Percentiles rank a stretch among this genome's conserved stretches.
Evolutionary conservation across 2,888 invertebrate genomes (phyloP).

Genomic region (Drosophila infuscata): DNA sequence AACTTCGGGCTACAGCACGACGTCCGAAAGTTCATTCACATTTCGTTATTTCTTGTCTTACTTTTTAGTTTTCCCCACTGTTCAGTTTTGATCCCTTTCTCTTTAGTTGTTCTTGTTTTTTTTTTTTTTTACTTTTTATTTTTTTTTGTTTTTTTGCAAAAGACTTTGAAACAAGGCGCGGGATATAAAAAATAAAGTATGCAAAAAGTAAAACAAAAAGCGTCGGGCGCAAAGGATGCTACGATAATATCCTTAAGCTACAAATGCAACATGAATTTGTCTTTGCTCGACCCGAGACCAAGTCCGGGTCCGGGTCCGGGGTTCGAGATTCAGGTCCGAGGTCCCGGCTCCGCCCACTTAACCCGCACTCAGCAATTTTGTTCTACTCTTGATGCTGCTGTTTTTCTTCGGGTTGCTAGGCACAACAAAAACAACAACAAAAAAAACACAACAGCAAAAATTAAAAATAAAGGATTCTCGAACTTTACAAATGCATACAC

Average conservation of each 20-base stretch:
- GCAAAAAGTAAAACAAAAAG: conserved; percentile 73
- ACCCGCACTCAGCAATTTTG: conserved; percentile 52
- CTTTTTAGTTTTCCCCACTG: conserved; percentile 30
- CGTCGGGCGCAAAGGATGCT: conserved; percentile 71
- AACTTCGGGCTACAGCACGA: background rate
- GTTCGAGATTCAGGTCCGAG: conserved; percentile 9
- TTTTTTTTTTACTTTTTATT: conserved; percentile 1
- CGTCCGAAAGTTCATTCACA: background rate
- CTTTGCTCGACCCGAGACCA: conserved; percentile 58
- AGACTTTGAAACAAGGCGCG: conserved; percentile 61
- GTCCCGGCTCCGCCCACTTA: conserved; percentile 27
- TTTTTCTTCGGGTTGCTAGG: conserved; percentile 66
- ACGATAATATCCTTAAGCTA: conserved; percentile 80
- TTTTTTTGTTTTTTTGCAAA: conserved; percentile 30
- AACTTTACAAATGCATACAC: conserved; percentile 82
- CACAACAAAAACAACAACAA: conserved; percentile 18
- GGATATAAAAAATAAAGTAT: conserved; percentile 60
- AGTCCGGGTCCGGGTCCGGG: conserved; percentile 4
- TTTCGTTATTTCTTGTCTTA: conserved; percentile 18
- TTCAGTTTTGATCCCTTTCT: conserved; percentile 1
- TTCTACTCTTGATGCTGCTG: conserved; percentile 37
- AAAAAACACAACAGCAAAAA: conserved; percentile 1
- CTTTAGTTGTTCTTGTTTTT: background rate
- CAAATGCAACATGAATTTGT: conserved; percentile 80
- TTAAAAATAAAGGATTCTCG: conserved; percentile 68